Conservation (phyloP, 2,888 invertebrate species). For the Sympetrum striolatum region DNA sequence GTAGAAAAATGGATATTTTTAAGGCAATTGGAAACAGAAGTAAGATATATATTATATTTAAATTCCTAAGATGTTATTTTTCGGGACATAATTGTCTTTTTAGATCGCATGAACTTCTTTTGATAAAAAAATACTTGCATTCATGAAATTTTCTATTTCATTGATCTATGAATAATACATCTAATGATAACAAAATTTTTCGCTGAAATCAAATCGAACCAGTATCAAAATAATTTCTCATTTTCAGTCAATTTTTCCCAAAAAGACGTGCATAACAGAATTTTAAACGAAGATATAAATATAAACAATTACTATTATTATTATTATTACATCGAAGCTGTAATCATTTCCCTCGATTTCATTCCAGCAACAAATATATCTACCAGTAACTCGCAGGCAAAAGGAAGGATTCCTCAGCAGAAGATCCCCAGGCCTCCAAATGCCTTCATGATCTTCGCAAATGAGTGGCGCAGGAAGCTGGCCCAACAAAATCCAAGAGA, state of each 20-base stretch:
- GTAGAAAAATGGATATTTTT: neutral
- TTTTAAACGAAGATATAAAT: no score
- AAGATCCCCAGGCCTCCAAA: conserved; percentile 69
- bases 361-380: neutral
- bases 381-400: conserved; percentile 54
- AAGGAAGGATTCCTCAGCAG: conserved; percentile 53
- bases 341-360: neutral
- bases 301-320: neutral
- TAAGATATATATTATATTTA: neutral
- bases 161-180: no score
- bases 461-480: conserved; percentile 67
- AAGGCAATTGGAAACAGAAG: neutral
- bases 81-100: neutral
- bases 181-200: no score
- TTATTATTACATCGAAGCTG: neutral
- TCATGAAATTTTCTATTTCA: no score
- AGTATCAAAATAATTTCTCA: no score
- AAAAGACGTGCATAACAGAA: no score
- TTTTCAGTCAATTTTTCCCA: no score
- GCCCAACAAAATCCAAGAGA: conserved; percentile 65
- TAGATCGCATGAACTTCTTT: neutral
- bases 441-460: conserved; percentile 71
- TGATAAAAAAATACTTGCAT: neutral
- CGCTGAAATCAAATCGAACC: no score
- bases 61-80: neutral